Evolutionary conservation across 2,888 invertebrate genomes (phyloP).

Genomic region (Limnephilus auricula): DNA sequence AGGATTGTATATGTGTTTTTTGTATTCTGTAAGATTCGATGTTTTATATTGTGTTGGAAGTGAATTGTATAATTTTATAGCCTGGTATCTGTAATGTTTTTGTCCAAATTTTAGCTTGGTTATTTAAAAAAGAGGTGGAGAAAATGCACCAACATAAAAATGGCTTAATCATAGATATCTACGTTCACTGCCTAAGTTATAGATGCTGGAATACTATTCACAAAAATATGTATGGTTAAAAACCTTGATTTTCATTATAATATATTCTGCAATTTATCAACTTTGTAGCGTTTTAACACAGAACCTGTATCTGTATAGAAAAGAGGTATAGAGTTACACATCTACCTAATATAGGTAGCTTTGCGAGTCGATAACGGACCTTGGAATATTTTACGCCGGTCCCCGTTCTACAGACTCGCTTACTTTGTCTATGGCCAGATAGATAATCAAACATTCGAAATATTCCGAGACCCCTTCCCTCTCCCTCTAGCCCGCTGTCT

Average conservation of each 20-base stretch:
- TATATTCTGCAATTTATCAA: background rate
- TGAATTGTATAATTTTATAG: no score
- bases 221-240: background rate
- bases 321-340: background rate
- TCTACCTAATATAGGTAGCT: background rate
- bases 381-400: slow-evolving; percentile 45
- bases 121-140: no score
- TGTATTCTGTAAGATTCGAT: no score
- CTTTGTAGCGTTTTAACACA: background rate
- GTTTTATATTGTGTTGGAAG: no score
- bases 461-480: slow-evolving; percentile 35
- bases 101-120: no score
- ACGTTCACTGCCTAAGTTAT: no score
- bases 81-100: no score
- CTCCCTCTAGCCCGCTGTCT: background rate
- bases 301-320: background rate
- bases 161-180: no score
- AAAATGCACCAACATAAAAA: no score
- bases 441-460: slow-evolving; percentile 50
- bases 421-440: slow-evolving; percentile 47
- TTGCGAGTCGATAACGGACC: slow-evolving; percentile 47
- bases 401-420: slow-evolving; percentile 40
- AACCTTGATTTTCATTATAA: background rate
- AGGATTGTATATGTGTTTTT: no score
- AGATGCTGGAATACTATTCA: background rate